Evolutionary conservation across 2,797 vertebrate species (phyloP), one percentile per base, ranked within the genome.

Genomic region (Gobionotothen gibberifrons): DNA sequence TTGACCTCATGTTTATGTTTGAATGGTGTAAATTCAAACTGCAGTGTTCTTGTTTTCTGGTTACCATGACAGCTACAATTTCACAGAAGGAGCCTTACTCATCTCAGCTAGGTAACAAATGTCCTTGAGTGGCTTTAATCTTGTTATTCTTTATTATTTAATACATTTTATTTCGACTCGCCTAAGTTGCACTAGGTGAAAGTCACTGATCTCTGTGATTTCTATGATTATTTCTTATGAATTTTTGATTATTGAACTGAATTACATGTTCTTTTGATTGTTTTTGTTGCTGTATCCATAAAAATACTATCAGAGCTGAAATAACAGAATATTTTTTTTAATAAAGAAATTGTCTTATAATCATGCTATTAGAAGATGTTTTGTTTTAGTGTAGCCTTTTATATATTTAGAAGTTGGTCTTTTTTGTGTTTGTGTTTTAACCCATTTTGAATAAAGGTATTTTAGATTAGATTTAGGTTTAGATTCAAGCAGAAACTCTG

Each of bases 31-130:
- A 17, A 47, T 43, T 44, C 39, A 36, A 32, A 4, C 47, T 48
- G 47, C 26, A 15, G 8, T 4, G 4, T 49, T 47, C 13, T 47
- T 76, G 73, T 76, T 73, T 66, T 49, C 53, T 46, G 14, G 46
- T 84, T 62, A 58, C 76, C 79, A 70, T 76, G 61, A 61, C 78
- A 54, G 26, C 76, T 60, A 57, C 16, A 47, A 67, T 21, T 32
- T 46, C 40, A 21, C 58, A 71, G 42, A 51, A 42, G 56, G 63
- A 54, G 39, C 4, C 4, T 16, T 32, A 49, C 16, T 47, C 17
- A 15, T 47, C 39, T 60, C 53, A 63, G 76, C 76, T 79, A 11
- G 72, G 75, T 58, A 15, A 55, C 57, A 43, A 16, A 9, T 10
- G 22, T 1, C 1, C 15, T 61, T 5, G 43, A 46, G 17, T 29